These are phyloP conservation scores for Conops quadrifasciatus DNA, from an alignment of 2,888 invertebrate species.

Conservation along the genomic window DNA sequence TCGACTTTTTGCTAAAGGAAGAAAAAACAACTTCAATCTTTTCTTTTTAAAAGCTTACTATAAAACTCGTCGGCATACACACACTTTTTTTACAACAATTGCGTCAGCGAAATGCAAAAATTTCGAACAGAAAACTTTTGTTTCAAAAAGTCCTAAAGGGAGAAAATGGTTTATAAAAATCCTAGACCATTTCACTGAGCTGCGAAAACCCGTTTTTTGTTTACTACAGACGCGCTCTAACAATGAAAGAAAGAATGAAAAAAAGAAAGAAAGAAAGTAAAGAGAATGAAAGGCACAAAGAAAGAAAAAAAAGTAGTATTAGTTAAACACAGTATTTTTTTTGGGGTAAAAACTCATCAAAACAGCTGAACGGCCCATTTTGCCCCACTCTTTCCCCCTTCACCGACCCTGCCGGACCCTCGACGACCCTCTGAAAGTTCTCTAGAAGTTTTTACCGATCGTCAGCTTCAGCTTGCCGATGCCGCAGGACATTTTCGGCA, in stretches of 20 bases:
- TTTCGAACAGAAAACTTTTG: conserved; percentile 22
- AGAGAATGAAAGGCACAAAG: neutral
- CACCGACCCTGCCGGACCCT: neutral
- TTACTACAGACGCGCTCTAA: neutral
- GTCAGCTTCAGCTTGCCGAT: neutral
- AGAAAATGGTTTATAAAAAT: neutral
- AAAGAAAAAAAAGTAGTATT: conserved; percentile 3
- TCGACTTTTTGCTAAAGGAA: conserved; percentile 10
- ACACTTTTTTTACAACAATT: neutral
- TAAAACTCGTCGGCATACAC: no score
- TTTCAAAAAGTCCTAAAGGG: conserved; percentile 22
- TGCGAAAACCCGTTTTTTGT: neutral
- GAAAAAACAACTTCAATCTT: conserved; percentile 4
- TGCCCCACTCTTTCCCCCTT: neutral
- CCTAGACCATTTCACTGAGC: neutral
- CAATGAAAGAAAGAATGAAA: neutral
- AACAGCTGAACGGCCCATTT: conserved; percentile 6
- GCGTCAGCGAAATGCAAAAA: conserved; percentile 7
- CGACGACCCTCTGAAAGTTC: neutral
- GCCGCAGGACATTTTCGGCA: conserved; percentile 11
- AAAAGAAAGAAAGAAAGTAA: neutral
- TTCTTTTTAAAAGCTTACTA: no score
- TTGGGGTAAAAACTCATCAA: conserved; percentile 6
- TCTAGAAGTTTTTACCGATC: neutral
- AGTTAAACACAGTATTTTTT: conserved; percentile 5